Evolutionary conservation across 2,888 invertebrate species (phyloP).

Genomic region (Helobdella robusta): DNA sequence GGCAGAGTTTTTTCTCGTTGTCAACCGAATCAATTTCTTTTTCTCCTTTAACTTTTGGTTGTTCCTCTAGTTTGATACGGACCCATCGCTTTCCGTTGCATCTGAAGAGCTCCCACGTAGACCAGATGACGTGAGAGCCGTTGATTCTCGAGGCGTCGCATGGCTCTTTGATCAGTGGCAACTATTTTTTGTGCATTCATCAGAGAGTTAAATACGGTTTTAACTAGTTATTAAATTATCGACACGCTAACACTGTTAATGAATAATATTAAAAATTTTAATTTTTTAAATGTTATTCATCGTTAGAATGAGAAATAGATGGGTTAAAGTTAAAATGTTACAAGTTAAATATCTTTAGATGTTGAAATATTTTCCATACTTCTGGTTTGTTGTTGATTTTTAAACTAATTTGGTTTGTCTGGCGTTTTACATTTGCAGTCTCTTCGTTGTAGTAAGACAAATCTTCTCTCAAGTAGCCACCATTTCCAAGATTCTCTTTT

Average conservation of each 20-base stretch:
- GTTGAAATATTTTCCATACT: too few relatives aligned
- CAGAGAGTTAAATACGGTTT: not conserved
- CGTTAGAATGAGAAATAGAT: too few relatives aligned
- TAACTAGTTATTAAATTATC: not conserved
- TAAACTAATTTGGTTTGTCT: too few relatives aligned
- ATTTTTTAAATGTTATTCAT: not conserved
- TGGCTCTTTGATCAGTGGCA: conserved; percentile 9
- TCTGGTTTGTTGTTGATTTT: too few relatives aligned
- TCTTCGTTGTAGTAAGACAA: conserved; percentile 16
- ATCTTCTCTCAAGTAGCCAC: conserved; percentile 1
- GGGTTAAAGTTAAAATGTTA: too few relatives aligned
- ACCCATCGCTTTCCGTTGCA: conserved; percentile 22
- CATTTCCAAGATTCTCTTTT: not conserved
- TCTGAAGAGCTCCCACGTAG: conserved; percentile 3
- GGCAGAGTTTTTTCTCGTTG: too few relatives aligned
- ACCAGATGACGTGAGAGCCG: not conserved
- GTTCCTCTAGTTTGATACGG: too few relatives aligned
- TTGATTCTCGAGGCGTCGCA: conserved; percentile 17
- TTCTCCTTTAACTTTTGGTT: not conserved
- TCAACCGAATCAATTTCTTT: too few relatives aligned
- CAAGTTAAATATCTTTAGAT: too few relatives aligned
- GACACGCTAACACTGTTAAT: not conserved
- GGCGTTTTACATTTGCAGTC: too few relatives aligned
- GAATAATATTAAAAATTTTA: not conserved
- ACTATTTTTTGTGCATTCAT: not conserved